Evolutionary conservation across 1,140 invertebrate species (phyloP), one percentile per base, ranked within the genome.

Genomic region (Tetramorium alpestre): DNA sequence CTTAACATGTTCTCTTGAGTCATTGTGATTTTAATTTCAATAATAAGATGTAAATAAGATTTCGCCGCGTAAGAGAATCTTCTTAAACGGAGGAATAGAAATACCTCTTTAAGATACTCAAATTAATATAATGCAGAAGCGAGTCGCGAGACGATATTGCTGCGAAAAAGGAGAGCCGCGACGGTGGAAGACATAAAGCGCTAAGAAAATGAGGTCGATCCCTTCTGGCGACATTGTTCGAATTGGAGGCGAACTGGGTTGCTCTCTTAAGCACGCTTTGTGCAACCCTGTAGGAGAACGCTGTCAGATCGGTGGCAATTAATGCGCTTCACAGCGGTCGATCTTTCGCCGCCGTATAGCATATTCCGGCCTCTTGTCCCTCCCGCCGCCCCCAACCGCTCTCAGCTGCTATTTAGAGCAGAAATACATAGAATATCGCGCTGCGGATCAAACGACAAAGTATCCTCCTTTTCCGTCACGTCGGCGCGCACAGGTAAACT

Each of bases 301-400:
- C 64, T 86, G 81, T 64, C 80, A 84, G 69, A 78, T 87, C 76
- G 77, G 82, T 90, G 89, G 85, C 88, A 90, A 91, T 91, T 91
- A 91, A 86, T 75, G 70, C 90, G 90, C 88, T 90, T 91, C 90
- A 89, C 78, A 91, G 88, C 88, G 86, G 82, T 70, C 80, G 86
- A 87, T 80, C 76, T 86, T 87, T 80, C 70, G 60, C 58, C 58
- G 76, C 51, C 73, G 72, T 69, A 85, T 73, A 25, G 18, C 51
- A 75, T 62, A 88, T 89, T 91, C 90, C 54, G 86, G 38, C 76
- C 86, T 69, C 49, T 28, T 72, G 77, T 82, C 49, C 69, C 64
- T 69, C 25, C 10, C 58, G 4, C 2, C 25, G 3, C 72, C 73
- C 1, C 56, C 18, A 13, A 1, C 22, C 18, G 0, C 16, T 47